Evolutionary conservation across 2,888 invertebrate species (phyloP).

Genomic region (Drosophila histrio): DNA sequence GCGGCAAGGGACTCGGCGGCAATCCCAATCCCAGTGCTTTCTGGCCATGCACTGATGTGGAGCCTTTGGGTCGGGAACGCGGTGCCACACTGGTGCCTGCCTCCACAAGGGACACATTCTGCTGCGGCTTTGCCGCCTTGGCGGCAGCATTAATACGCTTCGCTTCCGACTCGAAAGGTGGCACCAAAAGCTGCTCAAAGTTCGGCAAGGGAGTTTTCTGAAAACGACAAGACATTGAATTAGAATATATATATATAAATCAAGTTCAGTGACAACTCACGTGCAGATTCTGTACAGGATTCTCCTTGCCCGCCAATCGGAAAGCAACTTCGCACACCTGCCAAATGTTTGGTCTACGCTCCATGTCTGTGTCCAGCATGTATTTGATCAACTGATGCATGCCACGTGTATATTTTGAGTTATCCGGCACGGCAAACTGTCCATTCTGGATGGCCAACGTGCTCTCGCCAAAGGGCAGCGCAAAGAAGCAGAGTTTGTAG

Average conservation of each 20-base stretch:
- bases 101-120: constrained; percentile 85
- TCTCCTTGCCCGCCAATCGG: constrained; percentile 88
- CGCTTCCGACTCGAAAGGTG: constrained; percentile 89
- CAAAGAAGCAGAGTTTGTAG: constrained; percentile 95
- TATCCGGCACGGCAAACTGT: constrained; percentile 93
- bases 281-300: constrained; percentile 92
- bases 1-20: constrained; percentile 86
- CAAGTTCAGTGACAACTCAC: constrained; percentile 84
- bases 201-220: constrained; percentile 88
- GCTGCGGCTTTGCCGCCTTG: constrained; percentile 82
- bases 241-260: not conserved
- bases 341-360: constrained; percentile 93
- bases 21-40: constrained; percentile 85
- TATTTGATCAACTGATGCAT: constrained; percentile 91
- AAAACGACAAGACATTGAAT: constrained; percentile 52
- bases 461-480: constrained; percentile 95
- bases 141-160: constrained; percentile 85
- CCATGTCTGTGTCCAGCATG: constrained; percentile 93
- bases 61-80: constrained; percentile 91
- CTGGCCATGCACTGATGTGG: constrained; percentile 81
- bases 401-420: constrained; percentile 89
- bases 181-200: constrained; percentile 87
- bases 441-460: constrained; percentile 96
- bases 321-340: constrained; percentile 92
- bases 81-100: constrained; percentile 92